A percentile compares a stretch with the other conserved stretches of the same genome.
These are phyloP conservation scores for Rhyzopertha dominica DNA, from an alignment of 1,140 invertebrate genomes.

Conservation along the genomic window DNA sequence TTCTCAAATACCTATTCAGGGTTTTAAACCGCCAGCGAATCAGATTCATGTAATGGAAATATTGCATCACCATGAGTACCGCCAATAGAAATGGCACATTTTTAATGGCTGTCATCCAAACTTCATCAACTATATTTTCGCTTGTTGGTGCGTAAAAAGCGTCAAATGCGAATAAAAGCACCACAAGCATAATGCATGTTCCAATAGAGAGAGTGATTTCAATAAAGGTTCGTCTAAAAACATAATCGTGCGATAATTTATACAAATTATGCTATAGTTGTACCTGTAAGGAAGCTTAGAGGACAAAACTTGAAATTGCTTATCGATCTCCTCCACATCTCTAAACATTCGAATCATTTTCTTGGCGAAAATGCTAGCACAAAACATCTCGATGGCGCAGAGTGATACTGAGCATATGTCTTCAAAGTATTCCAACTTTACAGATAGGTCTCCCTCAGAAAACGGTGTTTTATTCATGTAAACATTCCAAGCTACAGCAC, in stretches of 20 bases:
- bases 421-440: no score
- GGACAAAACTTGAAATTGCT: conserved; percentile 18
- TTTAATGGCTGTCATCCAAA: conserved; percentile 9
- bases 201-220: conserved; percentile 7
- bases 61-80: conserved; percentile 20
- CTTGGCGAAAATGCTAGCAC: conserved; percentile 15
- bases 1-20: conserved; percentile 23
- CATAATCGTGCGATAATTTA: not conserved
- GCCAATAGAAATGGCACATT: conserved; percentile 15
- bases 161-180: not conserved
- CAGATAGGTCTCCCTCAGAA: no score
- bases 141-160: not conserved
- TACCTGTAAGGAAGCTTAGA: conserved; percentile 22
- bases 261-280: not conserved
- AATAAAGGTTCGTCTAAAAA: conserved; percentile 13
- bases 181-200: not conserved
- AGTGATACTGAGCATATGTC: no score
- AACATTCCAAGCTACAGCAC: no score
- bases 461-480: no score
- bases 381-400: no score
- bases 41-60: conserved; percentile 18
- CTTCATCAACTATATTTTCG: not conserved
- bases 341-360: conserved; percentile 20
- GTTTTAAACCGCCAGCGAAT: conserved; percentile 14
- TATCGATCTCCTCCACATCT: conserved; percentile 20